phyloP scores from a whole-genome alignment of 2,113 vertebrate species.

The Sceloporus tristichus region DNA sequence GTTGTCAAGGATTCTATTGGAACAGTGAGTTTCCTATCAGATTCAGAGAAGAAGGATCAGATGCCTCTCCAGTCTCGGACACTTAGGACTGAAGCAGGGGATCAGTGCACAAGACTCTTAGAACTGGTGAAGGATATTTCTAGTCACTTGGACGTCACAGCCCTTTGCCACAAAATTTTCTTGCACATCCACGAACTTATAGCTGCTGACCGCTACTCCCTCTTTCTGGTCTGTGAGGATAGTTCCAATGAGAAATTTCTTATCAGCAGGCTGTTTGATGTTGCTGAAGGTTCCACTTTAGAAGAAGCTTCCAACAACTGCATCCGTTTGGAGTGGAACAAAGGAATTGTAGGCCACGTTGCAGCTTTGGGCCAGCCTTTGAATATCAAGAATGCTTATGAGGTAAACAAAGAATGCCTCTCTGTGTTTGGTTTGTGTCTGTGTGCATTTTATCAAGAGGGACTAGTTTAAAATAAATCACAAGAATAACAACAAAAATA shows the following conservation, averaged over 20 bases:
- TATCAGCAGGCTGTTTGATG: conserved; percentile 93
- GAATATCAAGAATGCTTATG: conserved; percentile 95
- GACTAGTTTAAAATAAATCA: background rate
- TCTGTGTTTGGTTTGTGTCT: background rate
- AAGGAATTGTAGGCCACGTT: conserved; percentile 97
- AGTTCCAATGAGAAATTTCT: conserved; percentile 96
- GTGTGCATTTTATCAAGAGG: background rate
- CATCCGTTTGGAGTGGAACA: conserved; percentile 97
- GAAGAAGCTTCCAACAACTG: conserved; percentile 94
- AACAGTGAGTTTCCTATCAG: conserved; percentile 90
- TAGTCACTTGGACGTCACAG: conserved; percentile 94
- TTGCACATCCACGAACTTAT: conserved; percentile 96
- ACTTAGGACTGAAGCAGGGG: conserved; percentile 77
- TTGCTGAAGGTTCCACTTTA: conserved; percentile 95
- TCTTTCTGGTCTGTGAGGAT: conserved; percentile 96
- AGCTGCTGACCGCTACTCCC: conserved; percentile 93
- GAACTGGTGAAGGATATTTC: conserved; percentile 98
- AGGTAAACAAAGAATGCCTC: conserved; percentile 79
- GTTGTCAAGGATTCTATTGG: conserved; percentile 95
- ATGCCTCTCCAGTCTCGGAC: conserved; percentile 82
- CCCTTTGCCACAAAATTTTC: conserved; percentile 97
- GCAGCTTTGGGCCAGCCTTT: conserved; percentile 92
- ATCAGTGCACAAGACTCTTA: conserved; percentile 90
- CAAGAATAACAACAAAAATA: background rate
- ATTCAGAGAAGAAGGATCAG: conserved; percentile 85